Evolutionary conservation across 2,888 invertebrate genomes (phyloP), one percentile per base, ranked within the genome.

Genomic region (Volucella inflata): DNA sequence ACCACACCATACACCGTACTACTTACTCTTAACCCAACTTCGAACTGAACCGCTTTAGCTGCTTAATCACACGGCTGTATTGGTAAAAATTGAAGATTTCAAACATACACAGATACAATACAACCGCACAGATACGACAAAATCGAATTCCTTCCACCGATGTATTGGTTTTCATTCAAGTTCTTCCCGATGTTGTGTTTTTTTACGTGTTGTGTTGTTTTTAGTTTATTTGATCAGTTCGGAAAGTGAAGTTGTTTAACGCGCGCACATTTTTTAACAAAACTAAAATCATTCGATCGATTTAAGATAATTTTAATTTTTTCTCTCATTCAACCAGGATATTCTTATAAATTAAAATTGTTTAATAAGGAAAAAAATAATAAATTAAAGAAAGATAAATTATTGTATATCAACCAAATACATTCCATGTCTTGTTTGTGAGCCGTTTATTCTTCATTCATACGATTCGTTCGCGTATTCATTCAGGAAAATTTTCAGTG

Each of bases 221-320:
- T 89, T 88, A 89, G 90, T 90, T 91, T 90, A 90, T 90, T 91
- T 90, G 91, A 91, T 91, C 91, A 91, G 90, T 91, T 91, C 91
- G 91, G 90, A 91, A 91, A 90, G 91, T 91, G 90, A 91, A 90
- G 91, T 91, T 90, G 90, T 88, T 88, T 88, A 83, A 76, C 77
- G 80, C 80, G 85, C 76, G 80, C 85, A 81, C 76, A 70, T 75
- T 67, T 62, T 60, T 30, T 62, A n/a, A 71, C 9, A 59, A 71
- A 4, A 50, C n/a, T 16, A 48, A 42, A 71, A 67, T 55, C 62
- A 74, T 53, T 38, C 40, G 44, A 51, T 64, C 51, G 59, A 55
- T n/a, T 38, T 68, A 3, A 42, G 40, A 51, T 44, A 74, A 50
- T 16, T 74, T 55, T 11, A 40, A 14, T 60, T 71, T 60, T 67